These are phyloP conservation scores for Drosophila baimaii DNA, from an alignment of 1,140 invertebrate species.

Conservation along the genomic window DNA sequence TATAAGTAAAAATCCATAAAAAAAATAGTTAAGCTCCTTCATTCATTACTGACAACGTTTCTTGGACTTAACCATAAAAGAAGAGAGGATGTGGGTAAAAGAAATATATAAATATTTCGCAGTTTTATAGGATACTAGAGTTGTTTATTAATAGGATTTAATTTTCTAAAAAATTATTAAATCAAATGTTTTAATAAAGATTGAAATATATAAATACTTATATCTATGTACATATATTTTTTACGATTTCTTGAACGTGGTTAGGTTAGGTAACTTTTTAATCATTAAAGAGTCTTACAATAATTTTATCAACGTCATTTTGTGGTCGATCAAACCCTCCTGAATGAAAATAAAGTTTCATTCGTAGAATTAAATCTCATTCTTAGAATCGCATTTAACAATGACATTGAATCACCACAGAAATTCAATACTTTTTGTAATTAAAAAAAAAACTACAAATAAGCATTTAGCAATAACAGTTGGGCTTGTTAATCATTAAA, in stretches of 20 bases:
- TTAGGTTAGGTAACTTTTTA: too few relatives aligned
- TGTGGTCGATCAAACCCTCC: neutral
- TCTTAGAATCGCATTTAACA: neutral
- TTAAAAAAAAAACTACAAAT: neutral
- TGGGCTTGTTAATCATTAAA: neutral
- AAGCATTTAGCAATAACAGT: neutral
- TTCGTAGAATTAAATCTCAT: neutral
- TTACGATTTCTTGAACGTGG: neutral
- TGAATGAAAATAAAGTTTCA: neutral
- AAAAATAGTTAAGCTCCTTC: too few relatives aligned
- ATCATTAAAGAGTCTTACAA: neutral
- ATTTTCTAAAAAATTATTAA: too few relatives aligned
- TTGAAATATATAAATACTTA: too few relatives aligned
- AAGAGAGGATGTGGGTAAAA: too few relatives aligned
- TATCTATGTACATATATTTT: neutral
- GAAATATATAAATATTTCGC: neutral
- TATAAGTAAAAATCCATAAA: neutral
- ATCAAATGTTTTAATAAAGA: neutral
- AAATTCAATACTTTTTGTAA: slow-evolving; percentile 4
- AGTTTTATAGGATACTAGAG: too few relatives aligned
- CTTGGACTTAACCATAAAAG: neutral
- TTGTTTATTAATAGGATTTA: too few relatives aligned
- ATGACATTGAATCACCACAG: slow-evolving; percentile 9
- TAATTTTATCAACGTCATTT: neutral
- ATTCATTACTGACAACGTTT: too few relatives aligned